phyloP scores from a whole-genome alignment of 2,888 invertebrate genomes.

The Acronicta aceris region DNA sequence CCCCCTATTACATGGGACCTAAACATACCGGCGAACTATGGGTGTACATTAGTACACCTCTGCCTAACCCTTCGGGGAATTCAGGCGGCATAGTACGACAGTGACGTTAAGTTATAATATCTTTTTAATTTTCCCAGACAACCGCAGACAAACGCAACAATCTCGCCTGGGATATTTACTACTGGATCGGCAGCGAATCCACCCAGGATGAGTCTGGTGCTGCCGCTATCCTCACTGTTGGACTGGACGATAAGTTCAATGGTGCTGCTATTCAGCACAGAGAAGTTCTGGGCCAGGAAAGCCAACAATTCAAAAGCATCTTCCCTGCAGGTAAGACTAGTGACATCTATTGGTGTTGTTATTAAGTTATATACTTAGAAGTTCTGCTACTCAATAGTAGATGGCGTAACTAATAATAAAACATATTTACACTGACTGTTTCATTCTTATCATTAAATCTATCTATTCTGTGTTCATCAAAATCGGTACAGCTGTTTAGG shows the following conservation, averaged over 20 bases:
- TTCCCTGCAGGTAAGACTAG: slow-evolving; percentile 90
- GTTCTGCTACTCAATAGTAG: slow-evolving; percentile 13
- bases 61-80: too few species aligned
- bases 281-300: slow-evolving; percentile 96
- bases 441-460: too few species aligned
- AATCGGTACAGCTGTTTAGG: too few species aligned
- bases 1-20: too few species aligned
- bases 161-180: slow-evolving; percentile 95
- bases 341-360: slow-evolving; percentile 12
- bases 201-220: slow-evolving; percentile 94
- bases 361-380: neutral
- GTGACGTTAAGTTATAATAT: too few species aligned
- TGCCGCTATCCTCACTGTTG: slow-evolving; percentile 94
- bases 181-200: slow-evolving; percentile 95
- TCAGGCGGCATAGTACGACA: too few species aligned
- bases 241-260: slow-evolving; percentile 94
- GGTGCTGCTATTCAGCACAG: slow-evolving; percentile 96
- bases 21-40: too few species aligned
- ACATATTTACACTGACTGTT: too few species aligned
- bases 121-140: slow-evolving; percentile 85
- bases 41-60: too few species aligned
- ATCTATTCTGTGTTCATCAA: too few species aligned
- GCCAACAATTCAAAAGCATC: slow-evolving; percentile 93
- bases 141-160: slow-evolving; percentile 90
- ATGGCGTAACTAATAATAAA: slow-evolving; percentile 3